A percentile compares a stretch with the other conserved stretches of the same genome.
These are phyloP conservation scores for Cyprinodon tularosa DNA, from an alignment of 2,113 vertebrate genomes.

Conservation along the genomic window DNA sequence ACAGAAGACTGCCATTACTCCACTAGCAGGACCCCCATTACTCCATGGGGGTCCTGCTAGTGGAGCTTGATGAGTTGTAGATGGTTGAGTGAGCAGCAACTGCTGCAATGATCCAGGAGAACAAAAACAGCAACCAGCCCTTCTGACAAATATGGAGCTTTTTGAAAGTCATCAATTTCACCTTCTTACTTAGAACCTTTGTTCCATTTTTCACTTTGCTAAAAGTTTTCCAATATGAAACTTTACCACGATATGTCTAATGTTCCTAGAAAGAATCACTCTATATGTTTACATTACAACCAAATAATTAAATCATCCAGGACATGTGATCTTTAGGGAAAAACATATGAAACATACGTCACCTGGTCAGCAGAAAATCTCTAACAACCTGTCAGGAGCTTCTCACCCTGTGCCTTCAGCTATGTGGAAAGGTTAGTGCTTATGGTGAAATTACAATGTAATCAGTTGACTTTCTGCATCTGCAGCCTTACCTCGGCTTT, in stretches of 20 bases:
- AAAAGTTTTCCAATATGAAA: not conserved
- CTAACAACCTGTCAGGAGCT: constrained; percentile 3
- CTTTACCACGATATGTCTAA: not conserved
- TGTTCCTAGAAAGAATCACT: not conserved
- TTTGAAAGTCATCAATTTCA: not conserved
- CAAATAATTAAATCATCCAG: constrained; percentile 38
- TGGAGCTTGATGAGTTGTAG: not conserved
- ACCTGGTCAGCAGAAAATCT: constrained; percentile 3
- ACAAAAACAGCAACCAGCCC: not conserved
- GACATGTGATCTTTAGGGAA: constrained; percentile 44
- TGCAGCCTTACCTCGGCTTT: not conserved
- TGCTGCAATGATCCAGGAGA: not conserved
- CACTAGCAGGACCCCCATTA: no score
- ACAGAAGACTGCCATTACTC: no score
- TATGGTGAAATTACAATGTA: not conserved
- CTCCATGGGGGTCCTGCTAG: no score
- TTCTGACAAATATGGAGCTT: not conserved
- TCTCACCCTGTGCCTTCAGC: constrained; percentile 9
- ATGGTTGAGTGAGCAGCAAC: no score
- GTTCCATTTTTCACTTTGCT: not conserved
- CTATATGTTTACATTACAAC: constrained; percentile 20
- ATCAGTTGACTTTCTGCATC: not conserved
- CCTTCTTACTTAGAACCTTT: not conserved
- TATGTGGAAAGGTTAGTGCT: not conserved
- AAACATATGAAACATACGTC: constrained; percentile 14